Base-by-base conservation (phyloP, 1,140 invertebrate species). In the Myzus persicae region DNA sequence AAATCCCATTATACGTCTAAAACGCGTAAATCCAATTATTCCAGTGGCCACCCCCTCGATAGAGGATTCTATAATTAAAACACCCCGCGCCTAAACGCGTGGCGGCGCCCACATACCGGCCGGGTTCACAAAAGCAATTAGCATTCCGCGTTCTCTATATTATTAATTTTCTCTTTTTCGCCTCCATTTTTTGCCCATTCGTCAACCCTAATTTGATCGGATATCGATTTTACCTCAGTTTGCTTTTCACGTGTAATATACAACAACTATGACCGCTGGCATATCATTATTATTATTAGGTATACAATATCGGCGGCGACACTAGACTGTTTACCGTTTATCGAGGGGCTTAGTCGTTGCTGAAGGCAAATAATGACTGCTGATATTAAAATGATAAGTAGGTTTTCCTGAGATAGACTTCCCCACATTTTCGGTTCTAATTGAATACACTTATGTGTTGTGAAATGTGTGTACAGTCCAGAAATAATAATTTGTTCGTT, bases 51-150 rank as follows among this genome's bases (percentile, higher is more conserved):
- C 22, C 88, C 48, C 88, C 48, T 26, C 36, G 48, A 89, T 88
- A 40, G 48, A 40, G 88, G 22, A 54, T 89, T 89, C 88, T 89
- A 89, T 89, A 89, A 89, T 89, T 89, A 89, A 89, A 89, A 89
- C 48, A 89, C 88, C 88, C 88, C 88, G 6, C 46, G 11, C 48
- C 44, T 31, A 89, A 89, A 89, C 18, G 22, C n/a, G 22, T 0
- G 18, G 22, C 18, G 42, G 44, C 14, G n/a, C 44, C 36, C 48
- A 54, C 88, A 89, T 89, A 89, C 48, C 87, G n/a, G 38, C 87
- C 36, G 88, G 88, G 88, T 89, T 54, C 89, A 90, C 89, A 90
- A 90, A 90, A 90, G 54, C 89, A 93, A 92, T 76, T 82, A 76
- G 48, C 89, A 67, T 81, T 93, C 87, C 31, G 20, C 42, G 48